A percentile compares a stretch with the other conserved stretches of the same genome.
These are phyloP conservation scores for Rhagologus leucostigma DNA, from an alignment of 2,113 vertebrate genomes.

Conservation along the genomic window DNA sequence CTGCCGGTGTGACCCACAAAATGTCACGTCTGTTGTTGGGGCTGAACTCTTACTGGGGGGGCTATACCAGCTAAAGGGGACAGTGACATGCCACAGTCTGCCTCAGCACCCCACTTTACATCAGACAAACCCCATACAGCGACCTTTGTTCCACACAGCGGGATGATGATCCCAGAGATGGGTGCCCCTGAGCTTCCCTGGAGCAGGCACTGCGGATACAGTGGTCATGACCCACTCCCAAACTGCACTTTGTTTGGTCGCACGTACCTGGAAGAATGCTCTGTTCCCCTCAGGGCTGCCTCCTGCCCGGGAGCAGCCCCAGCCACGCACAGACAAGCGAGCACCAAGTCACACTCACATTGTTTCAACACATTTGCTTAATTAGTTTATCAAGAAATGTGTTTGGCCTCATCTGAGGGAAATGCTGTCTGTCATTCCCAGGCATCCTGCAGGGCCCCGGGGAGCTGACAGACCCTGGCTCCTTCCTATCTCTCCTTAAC, in stretches of 20 bases:
- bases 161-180: rapidly evolving
- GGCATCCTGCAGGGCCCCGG: constrained; percentile 12
- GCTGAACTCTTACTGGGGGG: neutral
- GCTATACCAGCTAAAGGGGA: neutral
- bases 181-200: neutral
- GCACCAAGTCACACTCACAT: neutral
- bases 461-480: constrained; percentile 54
- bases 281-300: neutral
- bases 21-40: rapidly evolving
- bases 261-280: neutral
- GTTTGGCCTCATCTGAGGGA: constrained; percentile 51
- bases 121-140: neutral
- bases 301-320: neutral
- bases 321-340: neutral
- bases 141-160: neutral
- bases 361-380: constrained; percentile 66
- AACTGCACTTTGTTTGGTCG: rapidly evolving
- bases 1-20: neutral
- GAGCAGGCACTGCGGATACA: rapidly evolving
- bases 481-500: constrained; percentile 45
- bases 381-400: constrained; percentile 64
- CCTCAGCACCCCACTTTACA: neutral
- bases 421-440: constrained; percentile 56
- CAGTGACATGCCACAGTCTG: neutral
- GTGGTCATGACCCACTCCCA: neutral